phyloP scores from a whole-genome alignment of 2,797 vertebrate genomes.

The Caiman crocodilus region DNA sequence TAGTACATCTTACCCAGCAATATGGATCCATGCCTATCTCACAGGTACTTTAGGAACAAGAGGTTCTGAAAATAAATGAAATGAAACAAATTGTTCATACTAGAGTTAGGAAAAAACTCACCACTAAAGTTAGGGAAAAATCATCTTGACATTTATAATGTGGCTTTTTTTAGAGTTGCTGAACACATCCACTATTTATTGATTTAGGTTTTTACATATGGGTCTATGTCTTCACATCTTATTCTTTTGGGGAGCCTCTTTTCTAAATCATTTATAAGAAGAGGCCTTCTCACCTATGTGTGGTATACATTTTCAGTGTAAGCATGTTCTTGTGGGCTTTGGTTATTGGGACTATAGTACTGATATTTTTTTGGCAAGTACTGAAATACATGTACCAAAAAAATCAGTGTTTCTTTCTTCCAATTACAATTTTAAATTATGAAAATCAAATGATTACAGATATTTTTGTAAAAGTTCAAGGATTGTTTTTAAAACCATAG shows the following conservation, averaged over 20 bases:
- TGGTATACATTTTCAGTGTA: not conserved
- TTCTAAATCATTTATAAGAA: not conserved
- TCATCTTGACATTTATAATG: not conserved
- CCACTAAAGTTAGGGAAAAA: not conserved
- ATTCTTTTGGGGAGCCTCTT: not conserved
- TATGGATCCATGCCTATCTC: not conserved
- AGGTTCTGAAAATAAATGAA: not conserved
- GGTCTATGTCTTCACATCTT: not conserved
- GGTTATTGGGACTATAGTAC: not conserved
- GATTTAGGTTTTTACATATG: not conserved
- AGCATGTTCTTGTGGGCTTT: not conserved
- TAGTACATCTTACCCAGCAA: not conserved
- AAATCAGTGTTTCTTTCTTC: not conserved
- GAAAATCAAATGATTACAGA: not conserved
- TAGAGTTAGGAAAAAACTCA: too few relatives aligned
- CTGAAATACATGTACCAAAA: not conserved
- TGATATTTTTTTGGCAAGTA: not conserved
- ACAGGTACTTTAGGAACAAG: not conserved
- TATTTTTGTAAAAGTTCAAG: not conserved
- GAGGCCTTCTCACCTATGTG: not conserved
- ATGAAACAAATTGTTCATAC: rapidly evolving
- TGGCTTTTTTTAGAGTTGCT: not conserved
- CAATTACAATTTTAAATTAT: not conserved
- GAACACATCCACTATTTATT: not conserved
- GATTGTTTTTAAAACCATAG: too few relatives aligned